phyloP scores from a whole-genome alignment of 2,888 invertebrate genomes.

The Agrenia bidenticulata region DNA sequence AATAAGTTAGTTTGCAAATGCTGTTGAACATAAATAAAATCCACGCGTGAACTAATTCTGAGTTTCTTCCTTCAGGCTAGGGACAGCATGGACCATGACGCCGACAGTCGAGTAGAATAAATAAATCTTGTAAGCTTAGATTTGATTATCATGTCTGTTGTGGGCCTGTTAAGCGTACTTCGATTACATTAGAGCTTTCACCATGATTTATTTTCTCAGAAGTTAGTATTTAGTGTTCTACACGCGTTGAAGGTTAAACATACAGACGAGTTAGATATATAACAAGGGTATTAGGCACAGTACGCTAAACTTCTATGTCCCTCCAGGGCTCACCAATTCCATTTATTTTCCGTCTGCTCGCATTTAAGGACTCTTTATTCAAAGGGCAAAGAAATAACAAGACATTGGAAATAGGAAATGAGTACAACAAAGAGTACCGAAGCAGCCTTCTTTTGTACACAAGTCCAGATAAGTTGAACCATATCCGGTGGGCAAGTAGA shows the following conservation, averaged over 20 bases:
- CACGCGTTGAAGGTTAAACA: not conserved
- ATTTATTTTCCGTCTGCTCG: not conserved
- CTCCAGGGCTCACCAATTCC: not conserved
- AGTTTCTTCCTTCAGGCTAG: too few relatives aligned
- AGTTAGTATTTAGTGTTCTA: constrained; percentile 1
- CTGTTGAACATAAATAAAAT: too few relatives aligned
- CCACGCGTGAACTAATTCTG: too few relatives aligned
- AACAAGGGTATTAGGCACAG: constrained; percentile 1
- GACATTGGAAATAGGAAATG: too few relatives aligned
- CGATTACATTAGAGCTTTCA: constrained; percentile 21
- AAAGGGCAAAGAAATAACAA: too few relatives aligned
- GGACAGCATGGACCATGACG: not conserved
- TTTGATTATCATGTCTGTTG: constrained; percentile 14
- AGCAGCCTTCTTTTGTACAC: not conserved
- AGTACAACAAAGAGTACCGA: too few relatives aligned
- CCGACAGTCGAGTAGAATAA: constrained; percentile 22
- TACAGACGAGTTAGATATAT: not conserved
- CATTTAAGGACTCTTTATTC: constrained; percentile 6
- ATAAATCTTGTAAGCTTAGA: constrained; percentile 20
- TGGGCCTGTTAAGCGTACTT: constrained; percentile 3
- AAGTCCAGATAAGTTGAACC: not conserved
- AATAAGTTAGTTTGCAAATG: too few relatives aligned
- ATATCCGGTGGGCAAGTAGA: constrained; percentile 1
- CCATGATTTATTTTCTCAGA: constrained; percentile 21
- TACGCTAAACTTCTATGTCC: not conserved